A percentile compares a stretch with the other conserved stretches of the same genome.
phyloP scores from a whole-genome alignment of 2,797 vertebrate genomes.

The Neopelma chrysocephalum region DNA sequence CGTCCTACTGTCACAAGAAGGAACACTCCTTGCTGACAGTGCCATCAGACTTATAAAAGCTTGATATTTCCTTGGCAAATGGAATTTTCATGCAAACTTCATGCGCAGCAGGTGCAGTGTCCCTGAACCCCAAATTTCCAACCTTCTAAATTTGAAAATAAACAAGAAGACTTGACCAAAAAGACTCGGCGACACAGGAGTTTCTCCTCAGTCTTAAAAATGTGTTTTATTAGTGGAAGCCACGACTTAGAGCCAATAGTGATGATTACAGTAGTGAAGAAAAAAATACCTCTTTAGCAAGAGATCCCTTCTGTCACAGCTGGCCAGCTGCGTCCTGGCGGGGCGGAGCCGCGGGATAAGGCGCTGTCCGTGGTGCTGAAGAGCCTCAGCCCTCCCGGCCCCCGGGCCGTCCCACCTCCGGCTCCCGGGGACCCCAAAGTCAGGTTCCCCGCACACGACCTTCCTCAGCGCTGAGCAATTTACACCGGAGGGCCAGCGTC shows the following conservation, averaged over 20 bases:
- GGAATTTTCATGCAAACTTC: neutral
- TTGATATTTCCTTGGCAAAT: neutral
- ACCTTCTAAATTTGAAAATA: neutral
- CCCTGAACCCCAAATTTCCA: neutral
- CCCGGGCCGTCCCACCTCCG: rapidly evolving
- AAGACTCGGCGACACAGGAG: neutral
- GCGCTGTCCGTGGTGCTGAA: neutral
- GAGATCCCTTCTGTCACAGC: rapidly evolving
- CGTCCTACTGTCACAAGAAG: neutral
- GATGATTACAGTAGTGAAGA: neutral
- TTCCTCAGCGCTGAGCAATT: rapidly evolving
- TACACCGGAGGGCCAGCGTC: rapidly evolving
- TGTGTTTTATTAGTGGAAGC: rapidly evolving
- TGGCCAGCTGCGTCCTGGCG: rapidly evolving
- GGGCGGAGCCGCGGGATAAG: rapidly evolving
- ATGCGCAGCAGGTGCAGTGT: neutral
- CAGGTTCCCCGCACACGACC: rapidly evolving
- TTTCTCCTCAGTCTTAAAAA: neutral
- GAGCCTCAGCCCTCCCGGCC: rapidly evolving
- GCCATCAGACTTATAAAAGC: neutral
- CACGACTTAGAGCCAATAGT: rapidly evolving
- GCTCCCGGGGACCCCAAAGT: rapidly evolving
- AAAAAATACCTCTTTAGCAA: rapidly evolving
- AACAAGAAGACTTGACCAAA: neutral
- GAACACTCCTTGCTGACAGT: rapidly evolving